Conservation (phyloP, 2,888 invertebrate species). For the Cosmorhoe ocellata region DNA sequence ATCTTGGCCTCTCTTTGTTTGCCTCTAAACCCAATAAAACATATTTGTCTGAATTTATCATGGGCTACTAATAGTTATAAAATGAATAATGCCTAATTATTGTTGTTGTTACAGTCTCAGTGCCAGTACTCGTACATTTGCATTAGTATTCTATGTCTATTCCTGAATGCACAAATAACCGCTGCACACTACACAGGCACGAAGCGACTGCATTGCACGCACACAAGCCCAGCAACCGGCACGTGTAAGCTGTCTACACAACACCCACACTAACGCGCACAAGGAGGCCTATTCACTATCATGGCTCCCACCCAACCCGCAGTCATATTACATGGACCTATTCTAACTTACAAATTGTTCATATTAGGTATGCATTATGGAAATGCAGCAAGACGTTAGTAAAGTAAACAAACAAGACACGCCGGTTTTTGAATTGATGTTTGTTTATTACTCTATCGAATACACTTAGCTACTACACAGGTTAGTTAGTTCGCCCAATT, state of each 20-base stretch:
- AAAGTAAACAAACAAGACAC: conserved; percentile 2
- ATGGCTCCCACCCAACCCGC: too few species aligned
- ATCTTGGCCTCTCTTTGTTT: too few species aligned
- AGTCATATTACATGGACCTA: conserved; percentile 17
- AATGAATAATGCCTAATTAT: too few species aligned
- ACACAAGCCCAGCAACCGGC: conserved; percentile 46
- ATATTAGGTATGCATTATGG: background rate
- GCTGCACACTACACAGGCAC: conserved; percentile 34
- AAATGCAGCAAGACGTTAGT: conserved; percentile 8
- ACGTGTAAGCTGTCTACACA: conserved; percentile 53
- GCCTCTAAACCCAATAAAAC: too few species aligned
- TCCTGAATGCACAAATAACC: conserved; percentile 38
- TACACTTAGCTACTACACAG: background rate
- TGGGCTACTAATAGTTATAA: too few species aligned
- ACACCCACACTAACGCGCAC: conserved; percentile 40
- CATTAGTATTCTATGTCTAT: conserved; percentile 34
- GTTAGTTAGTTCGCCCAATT: too few species aligned
- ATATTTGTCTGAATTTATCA: too few species aligned
- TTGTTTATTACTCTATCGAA: too few species aligned
- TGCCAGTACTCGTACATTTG: conserved; percentile 6
- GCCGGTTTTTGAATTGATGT: background rate
- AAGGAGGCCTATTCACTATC: conserved; percentile 37
- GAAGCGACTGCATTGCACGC: conserved; percentile 48
- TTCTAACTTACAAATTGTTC: conserved; percentile 12
- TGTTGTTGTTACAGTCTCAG: conserved; percentile 3